phyloP scores from a whole-genome alignment of 1,140 invertebrate species.

The Caenorhabditis brenneri region DNA sequence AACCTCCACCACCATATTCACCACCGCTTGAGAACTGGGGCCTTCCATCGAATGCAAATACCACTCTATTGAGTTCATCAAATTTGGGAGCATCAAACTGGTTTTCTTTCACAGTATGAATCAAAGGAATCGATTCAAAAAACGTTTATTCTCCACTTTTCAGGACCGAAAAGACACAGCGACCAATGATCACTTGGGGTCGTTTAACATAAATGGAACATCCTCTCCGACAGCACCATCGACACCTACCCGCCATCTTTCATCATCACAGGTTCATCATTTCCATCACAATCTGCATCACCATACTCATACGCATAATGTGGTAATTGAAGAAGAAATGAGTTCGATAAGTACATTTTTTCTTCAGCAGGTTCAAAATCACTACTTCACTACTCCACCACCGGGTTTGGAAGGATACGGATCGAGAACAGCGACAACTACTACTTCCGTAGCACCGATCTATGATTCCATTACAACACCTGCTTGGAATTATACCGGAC shows the following conservation, averaged over 20 bases:
- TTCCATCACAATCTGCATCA: conserved; percentile 44
- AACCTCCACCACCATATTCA: conserved; percentile 44
- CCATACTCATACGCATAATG: conserved; percentile 43
- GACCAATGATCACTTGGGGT: neutral
- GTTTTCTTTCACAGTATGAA: neutral
- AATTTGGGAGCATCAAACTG: neutral
- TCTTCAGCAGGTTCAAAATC: conserved; percentile 35
- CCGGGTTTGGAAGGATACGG: neutral
- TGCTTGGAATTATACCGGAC: conserved; percentile 7
- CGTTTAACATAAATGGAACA: neutral
- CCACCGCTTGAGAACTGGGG: neutral
- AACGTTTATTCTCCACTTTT: neutral
- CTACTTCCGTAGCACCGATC: neutral
- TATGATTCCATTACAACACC: neutral
- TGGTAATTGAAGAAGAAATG: too few relatives aligned
- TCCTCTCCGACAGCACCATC: neutral
- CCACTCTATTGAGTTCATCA: neutral
- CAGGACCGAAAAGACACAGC: neutral
- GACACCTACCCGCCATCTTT: neutral
- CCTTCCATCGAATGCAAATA: neutral
- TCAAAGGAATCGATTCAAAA: neutral
- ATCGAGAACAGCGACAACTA: neutral
- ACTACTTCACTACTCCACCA: conserved; percentile 19
- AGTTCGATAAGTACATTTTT: neutral
- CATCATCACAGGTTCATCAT: conserved; percentile 30